These are phyloP conservation scores for Agonopterix arenella DNA, from an alignment of 2,888 invertebrate species.

Conservation along the genomic window DNA sequence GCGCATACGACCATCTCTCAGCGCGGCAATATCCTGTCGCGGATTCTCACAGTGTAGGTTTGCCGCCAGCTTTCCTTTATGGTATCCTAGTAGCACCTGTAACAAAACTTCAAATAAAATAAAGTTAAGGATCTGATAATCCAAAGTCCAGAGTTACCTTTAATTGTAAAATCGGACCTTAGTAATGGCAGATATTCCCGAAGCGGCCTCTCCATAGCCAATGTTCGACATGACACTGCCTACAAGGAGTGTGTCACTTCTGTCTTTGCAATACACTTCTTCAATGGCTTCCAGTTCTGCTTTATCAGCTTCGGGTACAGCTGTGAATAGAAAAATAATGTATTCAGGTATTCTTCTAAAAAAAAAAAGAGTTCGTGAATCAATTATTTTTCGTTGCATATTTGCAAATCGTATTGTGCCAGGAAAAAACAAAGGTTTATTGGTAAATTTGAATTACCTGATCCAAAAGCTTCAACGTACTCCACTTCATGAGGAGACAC, in stretches of 20 bases:
- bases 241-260: constrained; percentile 76
- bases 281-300: constrained; percentile 79
- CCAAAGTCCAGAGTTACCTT: neutral
- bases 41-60: constrained; percentile 77
- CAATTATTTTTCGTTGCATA: no score
- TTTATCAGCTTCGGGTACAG: constrained; percentile 77
- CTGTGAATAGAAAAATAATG: constrained; percentile 18
- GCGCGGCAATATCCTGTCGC: constrained; percentile 58
- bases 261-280: constrained; percentile 71
- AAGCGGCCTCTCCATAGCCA: constrained; percentile 58
- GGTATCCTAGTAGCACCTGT: constrained; percentile 73
- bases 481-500: constrained; percentile 81
- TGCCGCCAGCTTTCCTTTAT: constrained; percentile 78
- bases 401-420: neutral
- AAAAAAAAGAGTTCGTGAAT: no score
- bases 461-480: constrained; percentile 91
- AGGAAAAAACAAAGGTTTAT: neutral
- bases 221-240: constrained; percentile 70
- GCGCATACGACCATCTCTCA: constrained; percentile 69
- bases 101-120: neutral
- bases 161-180: constrained; percentile 50
- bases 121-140: neutral
- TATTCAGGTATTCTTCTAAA: neutral
- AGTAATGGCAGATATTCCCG: constrained; percentile 73
- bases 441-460: constrained; percentile 60